Conservation (phyloP, 2,113 vertebrate species). For the Aptenodytes patagonicus region DNA sequence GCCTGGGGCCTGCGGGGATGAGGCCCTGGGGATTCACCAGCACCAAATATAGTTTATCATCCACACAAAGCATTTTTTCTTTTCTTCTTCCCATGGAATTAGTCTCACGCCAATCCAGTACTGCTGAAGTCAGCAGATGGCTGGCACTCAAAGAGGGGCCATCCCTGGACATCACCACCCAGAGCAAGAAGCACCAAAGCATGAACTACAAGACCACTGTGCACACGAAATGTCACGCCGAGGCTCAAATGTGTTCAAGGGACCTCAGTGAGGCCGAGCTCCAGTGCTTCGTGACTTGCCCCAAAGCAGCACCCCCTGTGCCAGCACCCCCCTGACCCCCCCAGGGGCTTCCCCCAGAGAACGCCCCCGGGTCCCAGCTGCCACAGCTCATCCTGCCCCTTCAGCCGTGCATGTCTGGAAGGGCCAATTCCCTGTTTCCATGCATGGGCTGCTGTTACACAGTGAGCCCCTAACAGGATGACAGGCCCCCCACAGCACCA, state of each 20-base stretch:
- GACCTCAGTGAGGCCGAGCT: too few species aligned
- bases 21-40: not conserved
- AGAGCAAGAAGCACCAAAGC: not conserved
- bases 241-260: not conserved
- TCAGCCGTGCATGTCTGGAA: accelerated
- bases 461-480: not conserved
- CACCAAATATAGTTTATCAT: not conserved
- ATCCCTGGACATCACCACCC: not conserved
- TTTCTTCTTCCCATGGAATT: not conserved
- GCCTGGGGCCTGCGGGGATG: not conserved
- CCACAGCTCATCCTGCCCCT: not conserved
- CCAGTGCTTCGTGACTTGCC: accelerated
- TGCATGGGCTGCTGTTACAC: not conserved
- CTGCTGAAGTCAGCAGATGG: not conserved
- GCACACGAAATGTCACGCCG: accelerated
- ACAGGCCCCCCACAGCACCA: accelerated
- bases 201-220: accelerated
- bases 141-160: not conserved
- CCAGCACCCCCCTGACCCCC: not conserved
- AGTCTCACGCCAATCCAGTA: not conserved
- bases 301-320: not conserved
- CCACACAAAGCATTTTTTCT: not conserved
- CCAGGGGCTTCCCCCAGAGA: not conserved
- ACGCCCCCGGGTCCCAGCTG: not conserved
- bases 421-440: accelerated